These are phyloP conservation scores for Hedychridium roseum DNA, from an alignment of 2,888 invertebrate genomes.

Conservation along the genomic window DNA sequence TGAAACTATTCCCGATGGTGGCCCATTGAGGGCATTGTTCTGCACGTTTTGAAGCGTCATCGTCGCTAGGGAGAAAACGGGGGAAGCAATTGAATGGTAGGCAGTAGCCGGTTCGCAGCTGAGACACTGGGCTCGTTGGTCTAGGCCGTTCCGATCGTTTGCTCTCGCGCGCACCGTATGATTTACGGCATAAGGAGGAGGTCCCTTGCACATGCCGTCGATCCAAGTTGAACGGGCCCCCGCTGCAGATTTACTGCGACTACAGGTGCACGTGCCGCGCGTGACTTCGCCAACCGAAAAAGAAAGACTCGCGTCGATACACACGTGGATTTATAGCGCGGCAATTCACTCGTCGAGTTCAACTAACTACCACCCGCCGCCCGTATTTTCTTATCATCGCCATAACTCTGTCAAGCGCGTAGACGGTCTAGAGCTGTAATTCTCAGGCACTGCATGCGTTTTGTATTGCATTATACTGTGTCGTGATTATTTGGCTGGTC, in stretches of 20 bases:
- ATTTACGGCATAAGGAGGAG: slow-evolving; percentile 30
- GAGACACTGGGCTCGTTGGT: slow-evolving; percentile 50
- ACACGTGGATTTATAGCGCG: slow-evolving; percentile 8
- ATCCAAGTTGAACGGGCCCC: slow-evolving; percentile 31
- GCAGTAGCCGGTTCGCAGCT: slow-evolving; percentile 54
- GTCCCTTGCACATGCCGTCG: slow-evolving; percentile 20
- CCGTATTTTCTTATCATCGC: too few relatives aligned
- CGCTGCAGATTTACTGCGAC: slow-evolving; percentile 20
- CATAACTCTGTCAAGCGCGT: too few relatives aligned
- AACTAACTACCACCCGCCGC: too few relatives aligned
- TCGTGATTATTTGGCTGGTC: not conserved
- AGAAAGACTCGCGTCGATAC: too few relatives aligned
- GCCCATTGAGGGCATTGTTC: too few relatives aligned
- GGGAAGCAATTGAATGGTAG: slow-evolving; percentile 60
- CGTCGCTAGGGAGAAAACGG: slow-evolving; percentile 18
- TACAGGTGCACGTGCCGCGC: slow-evolving; percentile 6
- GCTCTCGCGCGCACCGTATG: slow-evolving; percentile 18
- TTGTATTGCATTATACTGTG: not conserved
- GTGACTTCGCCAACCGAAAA: too few relatives aligned
- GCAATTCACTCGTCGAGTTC: too few relatives aligned
- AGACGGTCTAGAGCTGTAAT: too few relatives aligned
- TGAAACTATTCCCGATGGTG: too few relatives aligned
- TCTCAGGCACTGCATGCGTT: too few relatives aligned
- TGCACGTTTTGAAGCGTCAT: not conserved
- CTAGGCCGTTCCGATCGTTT: too few relatives aligned